phyloP scores from a whole-genome alignment of 2,113 vertebrate genomes.

The Phrynocephalus versicolor region DNA sequence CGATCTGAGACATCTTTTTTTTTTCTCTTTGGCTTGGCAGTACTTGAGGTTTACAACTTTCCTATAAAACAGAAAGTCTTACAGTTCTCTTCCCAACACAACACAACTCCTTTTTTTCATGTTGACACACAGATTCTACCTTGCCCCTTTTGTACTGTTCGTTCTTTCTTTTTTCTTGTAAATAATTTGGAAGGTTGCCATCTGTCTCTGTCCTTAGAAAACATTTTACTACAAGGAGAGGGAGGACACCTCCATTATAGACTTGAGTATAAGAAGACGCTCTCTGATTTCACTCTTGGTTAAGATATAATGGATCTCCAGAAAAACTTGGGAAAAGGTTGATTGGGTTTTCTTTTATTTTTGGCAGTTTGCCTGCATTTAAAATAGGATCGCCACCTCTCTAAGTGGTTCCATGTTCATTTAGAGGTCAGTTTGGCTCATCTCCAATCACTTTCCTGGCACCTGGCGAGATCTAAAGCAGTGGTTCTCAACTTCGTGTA shows the following conservation, averaged over 20 bases:
- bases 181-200: slow-evolving; percentile 7
- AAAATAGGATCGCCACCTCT: background rate
- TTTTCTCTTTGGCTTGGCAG: background rate
- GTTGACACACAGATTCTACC: background rate
- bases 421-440: background rate
- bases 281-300: slow-evolving; percentile 7
- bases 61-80: background rate
- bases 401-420: background rate
- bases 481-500: no score
- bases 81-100: background rate
- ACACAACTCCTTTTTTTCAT: background rate
- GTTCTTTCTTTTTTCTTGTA: background rate
- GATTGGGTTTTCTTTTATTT: slow-evolving; percentile 27
- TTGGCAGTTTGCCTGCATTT: slow-evolving; percentile 4
- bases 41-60: background rate
- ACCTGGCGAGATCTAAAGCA: no score
- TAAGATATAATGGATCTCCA: slow-evolving; percentile 35
- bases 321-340: slow-evolving; percentile 17
- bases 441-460: background rate
- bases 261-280: slow-evolving; percentile 2
- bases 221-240: slow-evolving; percentile 1
- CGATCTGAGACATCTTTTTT: background rate
- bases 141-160: background rate
- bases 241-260: background rate
- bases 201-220: slow-evolving; percentile 17